phyloP scores from a whole-genome alignment of 1,140 invertebrate species.

The Diabrotica virgifera region DNA sequence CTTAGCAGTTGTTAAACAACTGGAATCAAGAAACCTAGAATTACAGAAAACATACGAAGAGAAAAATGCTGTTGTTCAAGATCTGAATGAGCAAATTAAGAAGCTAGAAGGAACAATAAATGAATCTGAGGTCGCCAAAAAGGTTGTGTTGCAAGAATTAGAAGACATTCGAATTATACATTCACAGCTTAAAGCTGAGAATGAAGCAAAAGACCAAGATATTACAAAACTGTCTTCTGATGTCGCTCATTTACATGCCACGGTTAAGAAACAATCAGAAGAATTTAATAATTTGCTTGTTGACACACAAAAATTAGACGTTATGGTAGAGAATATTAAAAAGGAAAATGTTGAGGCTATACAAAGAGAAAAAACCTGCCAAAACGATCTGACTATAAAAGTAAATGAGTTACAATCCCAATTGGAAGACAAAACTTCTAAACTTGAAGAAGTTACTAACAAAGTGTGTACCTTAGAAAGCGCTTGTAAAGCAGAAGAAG shows the following conservation, averaged over 20 bases:
- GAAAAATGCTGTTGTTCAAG: neutral
- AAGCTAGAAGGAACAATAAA: neutral
- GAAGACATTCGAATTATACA: conserved; percentile 11
- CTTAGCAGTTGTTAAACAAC: neutral
- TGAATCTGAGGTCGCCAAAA: neutral
- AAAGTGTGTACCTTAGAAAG: conserved; percentile 23
- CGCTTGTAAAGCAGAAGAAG: conserved; percentile 10
- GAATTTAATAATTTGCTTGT: conserved; percentile 13
- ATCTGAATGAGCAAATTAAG: conserved; percentile 7
- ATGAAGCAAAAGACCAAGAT: conserved; percentile 17
- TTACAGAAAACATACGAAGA: neutral
- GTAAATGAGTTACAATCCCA: conserved; percentile 22
- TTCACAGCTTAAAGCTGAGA: conserved; percentile 4
- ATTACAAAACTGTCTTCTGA: conserved; percentile 9
- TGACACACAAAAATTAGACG: conserved; percentile 15
- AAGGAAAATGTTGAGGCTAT: conserved; percentile 10
- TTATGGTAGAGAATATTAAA: conserved; percentile 10
- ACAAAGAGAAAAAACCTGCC: conserved; percentile 9
- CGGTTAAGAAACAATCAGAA: conserved; percentile 8
- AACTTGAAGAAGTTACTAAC: conserved; percentile 21
- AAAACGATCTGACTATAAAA: conserved; percentile 18
- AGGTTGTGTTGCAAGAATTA: conserved; percentile 1
- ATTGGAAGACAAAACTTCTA: conserved; percentile 20
- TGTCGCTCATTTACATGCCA: conserved; percentile 7
- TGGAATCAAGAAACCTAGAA: neutral